Base-by-base conservation (phyloP, 1,140 invertebrate species). In the Zophobas atratus region DNA sequence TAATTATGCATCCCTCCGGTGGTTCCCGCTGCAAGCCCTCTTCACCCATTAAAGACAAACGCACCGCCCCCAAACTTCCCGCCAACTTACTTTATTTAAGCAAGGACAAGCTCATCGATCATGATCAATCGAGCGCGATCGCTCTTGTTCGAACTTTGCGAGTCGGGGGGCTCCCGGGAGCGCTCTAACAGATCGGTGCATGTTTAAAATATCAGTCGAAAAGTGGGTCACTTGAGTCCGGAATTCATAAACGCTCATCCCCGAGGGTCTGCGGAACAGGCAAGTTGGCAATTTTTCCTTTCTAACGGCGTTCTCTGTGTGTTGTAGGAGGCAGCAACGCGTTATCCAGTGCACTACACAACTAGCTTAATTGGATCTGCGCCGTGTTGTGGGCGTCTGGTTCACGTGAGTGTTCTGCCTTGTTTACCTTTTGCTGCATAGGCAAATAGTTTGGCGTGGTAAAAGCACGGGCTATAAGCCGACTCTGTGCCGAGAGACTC, bases 321-420 rank as follows among this genome's bases (percentile, higher is more conserved):
- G 39, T 43, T 67, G 60, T 41, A 67, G 60, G 60, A 67, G 60
- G 60, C 38, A 39, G 60, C 38, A 43, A 67, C 60, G 20, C 39
- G 33, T 67, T 67, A 43, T 43, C 60, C 20, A 20, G 60, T 67
- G 60, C 60, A 67, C 38, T 36, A 67, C 39, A 67, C 39, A 67
- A 60, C 55, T 8, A 51, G 35, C 73, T 60, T 75, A 75, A 75
- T 75, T 75, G 56, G 73, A 75, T 75, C 57, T 46, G 73, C 41
- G 56, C 39, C 36, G 55, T 75, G 57, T 60, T 46, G 73, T 63
- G 55, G 57, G 73, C 73, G 73, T 46, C 38, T 41, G 43, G 48
- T 20, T 63, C 73, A 46, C 55, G 55, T 75, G 57, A 75, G 73
- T 75, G 41, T 75, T 60, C 73, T 41, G 55, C 55, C 57, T 34